Conservation (phyloP, 2,888 invertebrate genomes). For the Malthinus flaveolus region DNA sequence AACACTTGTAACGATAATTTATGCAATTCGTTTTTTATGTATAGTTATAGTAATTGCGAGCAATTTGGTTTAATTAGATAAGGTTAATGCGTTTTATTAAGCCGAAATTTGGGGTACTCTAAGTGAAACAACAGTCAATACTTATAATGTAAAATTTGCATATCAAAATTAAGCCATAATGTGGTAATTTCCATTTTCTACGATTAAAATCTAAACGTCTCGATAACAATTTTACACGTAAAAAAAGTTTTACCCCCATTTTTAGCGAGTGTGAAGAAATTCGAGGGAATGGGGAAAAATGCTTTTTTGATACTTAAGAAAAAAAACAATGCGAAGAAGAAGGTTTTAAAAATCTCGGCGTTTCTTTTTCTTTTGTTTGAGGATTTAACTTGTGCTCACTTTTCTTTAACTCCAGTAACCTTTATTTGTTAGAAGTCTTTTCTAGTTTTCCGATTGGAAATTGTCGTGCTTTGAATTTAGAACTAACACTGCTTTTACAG, state of each 20-base stretch:
- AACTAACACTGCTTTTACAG: constrained; percentile 25
- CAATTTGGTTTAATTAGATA: too few species aligned
- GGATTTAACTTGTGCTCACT: constrained; percentile 21
- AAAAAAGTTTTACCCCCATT: too few species aligned
- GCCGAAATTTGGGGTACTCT: too few species aligned
- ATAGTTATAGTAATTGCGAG: too few species aligned
- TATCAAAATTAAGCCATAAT: constrained; percentile 21
- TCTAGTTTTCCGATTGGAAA: constrained; percentile 27
- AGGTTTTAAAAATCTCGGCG: constrained; percentile 13
- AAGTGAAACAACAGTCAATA: neutral
- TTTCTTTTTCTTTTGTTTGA: constrained; percentile 1
- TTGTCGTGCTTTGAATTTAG: constrained; percentile 27
- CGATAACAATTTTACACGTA: too few species aligned
- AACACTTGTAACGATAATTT: too few species aligned
- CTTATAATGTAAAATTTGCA: constrained; percentile 12
- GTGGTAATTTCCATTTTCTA: constrained; percentile 13
- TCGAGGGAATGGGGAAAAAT: too few species aligned
- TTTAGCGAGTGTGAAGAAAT: too few species aligned
- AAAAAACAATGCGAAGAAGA: constrained; percentile 1
- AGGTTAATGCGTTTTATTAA: too few species aligned
- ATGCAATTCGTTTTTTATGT: too few species aligned
- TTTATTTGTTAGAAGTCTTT: constrained; percentile 19
- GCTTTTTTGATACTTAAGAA: neutral
- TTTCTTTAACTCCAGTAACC: constrained; percentile 20
- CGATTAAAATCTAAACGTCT: too few species aligned